phyloP scores from a whole-genome alignment of 2,113 vertebrate genomes.

The Carettochelys insculpta region DNA sequence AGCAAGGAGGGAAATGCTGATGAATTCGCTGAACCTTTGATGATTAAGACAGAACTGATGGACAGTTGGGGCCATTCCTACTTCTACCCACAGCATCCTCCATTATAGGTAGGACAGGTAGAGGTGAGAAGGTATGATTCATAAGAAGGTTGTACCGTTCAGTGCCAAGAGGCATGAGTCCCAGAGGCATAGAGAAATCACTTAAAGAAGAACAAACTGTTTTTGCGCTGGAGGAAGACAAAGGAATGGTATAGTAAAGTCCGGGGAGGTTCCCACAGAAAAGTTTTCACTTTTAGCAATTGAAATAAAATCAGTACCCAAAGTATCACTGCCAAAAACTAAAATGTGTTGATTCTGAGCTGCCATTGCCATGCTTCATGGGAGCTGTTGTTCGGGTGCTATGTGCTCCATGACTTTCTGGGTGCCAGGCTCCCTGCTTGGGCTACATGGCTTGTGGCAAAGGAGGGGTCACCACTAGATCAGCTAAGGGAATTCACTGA shows the following conservation, averaged over 20 bases:
- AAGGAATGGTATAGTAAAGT: background rate
- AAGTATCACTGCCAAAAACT: background rate
- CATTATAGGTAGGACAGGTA: too few species aligned
- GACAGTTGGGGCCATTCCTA: too few species aligned
- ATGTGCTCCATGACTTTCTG: background rate
- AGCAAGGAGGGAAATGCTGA: too few species aligned
- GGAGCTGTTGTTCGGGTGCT: background rate
- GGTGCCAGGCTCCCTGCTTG: background rate
- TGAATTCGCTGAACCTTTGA: too few species aligned
- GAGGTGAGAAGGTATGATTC: too few species aligned
- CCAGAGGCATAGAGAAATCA: background rate
- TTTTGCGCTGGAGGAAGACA: background rate
- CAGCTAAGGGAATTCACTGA: too few species aligned
- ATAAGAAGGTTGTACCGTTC: too few species aligned
- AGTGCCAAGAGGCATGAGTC: too few species aligned
- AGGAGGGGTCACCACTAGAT: background rate
- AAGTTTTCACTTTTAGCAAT: background rate
- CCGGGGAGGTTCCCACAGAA: background rate
- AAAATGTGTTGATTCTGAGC: background rate
- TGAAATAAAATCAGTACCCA: background rate
- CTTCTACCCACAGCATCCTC: too few species aligned
- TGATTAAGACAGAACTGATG: too few species aligned
- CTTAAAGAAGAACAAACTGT: background rate
- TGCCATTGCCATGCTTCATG: background rate
- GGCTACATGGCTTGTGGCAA: background rate